A percentile compares a stretch with the other conserved stretches of the same genome.
Conservation (phyloP, 2,797 vertebrate species). For the Botia almorhae region DNA sequence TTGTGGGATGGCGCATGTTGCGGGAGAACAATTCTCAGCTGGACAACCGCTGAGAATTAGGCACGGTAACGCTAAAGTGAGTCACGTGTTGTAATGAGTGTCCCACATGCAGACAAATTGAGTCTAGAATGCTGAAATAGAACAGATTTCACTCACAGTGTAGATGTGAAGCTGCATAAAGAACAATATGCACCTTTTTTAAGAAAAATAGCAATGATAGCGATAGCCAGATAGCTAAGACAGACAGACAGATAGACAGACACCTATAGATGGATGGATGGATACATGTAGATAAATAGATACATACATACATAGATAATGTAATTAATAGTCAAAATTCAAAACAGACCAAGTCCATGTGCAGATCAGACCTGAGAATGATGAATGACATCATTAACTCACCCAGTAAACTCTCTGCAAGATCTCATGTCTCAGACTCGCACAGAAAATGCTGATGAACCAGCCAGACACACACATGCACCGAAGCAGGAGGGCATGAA, state of each 20-base stretch:
- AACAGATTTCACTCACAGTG: background rate
- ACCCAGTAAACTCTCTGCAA: conserved; percentile 49
- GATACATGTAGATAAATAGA: too few species aligned
- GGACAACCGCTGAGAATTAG: conserved; percentile 50
- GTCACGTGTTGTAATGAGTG: conserved; percentile 41
- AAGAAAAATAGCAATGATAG: too few species aligned
- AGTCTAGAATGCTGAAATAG: conserved; percentile 21
- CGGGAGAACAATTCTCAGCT: conserved; percentile 28
- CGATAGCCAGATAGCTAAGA: background rate
- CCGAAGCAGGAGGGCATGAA: conserved; percentile 17
- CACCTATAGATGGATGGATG: background rate
- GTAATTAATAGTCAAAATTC: conserved; percentile 43
- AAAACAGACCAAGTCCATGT: conserved; percentile 48
- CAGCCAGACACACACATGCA: conserved; percentile 47
- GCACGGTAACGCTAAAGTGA: conserved; percentile 38
- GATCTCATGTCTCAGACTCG: conserved; percentile 37
- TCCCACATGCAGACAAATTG: conserved; percentile 36
- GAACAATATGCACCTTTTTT: background rate
- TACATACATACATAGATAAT: too few species aligned
- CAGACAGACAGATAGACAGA: background rate
- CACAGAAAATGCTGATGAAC: conserved; percentile 46
- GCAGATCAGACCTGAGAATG: conserved; percentile 57
- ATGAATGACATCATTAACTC: conserved; percentile 62
- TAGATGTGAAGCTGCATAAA: background rate
- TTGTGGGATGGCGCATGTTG: conserved; percentile 33